Conservation (phyloP, 2,888 invertebrate species). For the Subacronicta megacephala region DNA sequence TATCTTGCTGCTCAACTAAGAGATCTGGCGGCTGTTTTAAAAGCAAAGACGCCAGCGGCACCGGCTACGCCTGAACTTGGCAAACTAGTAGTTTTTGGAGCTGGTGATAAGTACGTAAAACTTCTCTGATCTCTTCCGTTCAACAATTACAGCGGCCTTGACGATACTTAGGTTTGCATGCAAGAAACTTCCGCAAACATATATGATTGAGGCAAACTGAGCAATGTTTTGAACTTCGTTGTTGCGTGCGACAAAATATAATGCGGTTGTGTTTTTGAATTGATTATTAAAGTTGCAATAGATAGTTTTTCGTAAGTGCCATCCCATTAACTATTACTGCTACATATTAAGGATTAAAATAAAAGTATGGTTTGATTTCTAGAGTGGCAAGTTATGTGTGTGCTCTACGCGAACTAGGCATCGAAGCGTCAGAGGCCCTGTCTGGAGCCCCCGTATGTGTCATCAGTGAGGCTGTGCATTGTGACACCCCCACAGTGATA, state of each 20-base stretch:
- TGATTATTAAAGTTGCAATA: no score
- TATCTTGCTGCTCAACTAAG: conserved; percentile 91
- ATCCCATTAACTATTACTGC: no score
- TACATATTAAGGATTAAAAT: no score
- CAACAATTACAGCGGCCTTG: no score
- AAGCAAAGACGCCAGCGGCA: conserved; percentile 73
- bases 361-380: conserved; percentile 22
- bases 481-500: conserved; percentile 83
- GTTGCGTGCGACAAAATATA: neutral
- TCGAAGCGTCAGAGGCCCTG: conserved; percentile 82
- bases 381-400: conserved; percentile 91
- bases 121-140: neutral
- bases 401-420: conserved; percentile 92
- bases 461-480: conserved; percentile 87
- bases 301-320: no score
- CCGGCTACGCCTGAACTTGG: conserved; percentile 82
- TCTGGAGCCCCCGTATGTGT: conserved; percentile 80
- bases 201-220: no score
- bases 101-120: conserved; percentile 81
- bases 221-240: neutral
- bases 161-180: neutral
- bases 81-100: conserved; percentile 84
- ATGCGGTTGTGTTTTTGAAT: no score
- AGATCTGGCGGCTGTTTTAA: conserved; percentile 80
- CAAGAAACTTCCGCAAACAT: neutral